These are phyloP conservation scores for Bombus polaris DNA, from an alignment of 1,140 invertebrate genomes.

Conservation along the genomic window DNA sequence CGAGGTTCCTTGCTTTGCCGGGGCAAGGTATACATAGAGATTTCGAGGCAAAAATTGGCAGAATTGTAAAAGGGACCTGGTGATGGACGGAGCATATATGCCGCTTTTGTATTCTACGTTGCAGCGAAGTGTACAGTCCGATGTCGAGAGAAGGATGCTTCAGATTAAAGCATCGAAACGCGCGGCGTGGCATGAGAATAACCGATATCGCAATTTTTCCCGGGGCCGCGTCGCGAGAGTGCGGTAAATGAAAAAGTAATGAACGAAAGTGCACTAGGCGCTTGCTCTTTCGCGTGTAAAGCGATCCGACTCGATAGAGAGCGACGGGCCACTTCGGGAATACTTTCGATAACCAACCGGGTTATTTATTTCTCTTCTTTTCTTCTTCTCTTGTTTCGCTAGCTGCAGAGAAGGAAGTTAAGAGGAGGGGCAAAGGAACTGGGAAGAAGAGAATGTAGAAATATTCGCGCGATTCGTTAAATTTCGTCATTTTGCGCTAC, in stretches of 20 bases:
- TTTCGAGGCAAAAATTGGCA: neutral
- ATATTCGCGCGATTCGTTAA: neutral
- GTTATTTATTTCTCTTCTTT: neutral
- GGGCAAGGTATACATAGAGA: no score
- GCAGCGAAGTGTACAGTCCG: neutral
- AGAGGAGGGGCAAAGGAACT: no score
- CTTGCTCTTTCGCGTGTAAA: neutral
- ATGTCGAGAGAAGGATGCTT: slow-evolving; percentile 13
- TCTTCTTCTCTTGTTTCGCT: neutral
- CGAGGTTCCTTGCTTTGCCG: neutral
- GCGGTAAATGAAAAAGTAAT: slow-evolving; percentile 44
- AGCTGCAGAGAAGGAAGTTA: no score
- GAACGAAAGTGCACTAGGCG: slow-evolving; percentile 31
- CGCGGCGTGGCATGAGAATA: neutral
- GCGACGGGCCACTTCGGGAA: neutral
- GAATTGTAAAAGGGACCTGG: neutral
- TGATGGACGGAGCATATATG: neutral
- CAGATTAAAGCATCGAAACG: slow-evolving; percentile 12
- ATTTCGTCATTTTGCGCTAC: neutral
- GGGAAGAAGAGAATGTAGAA: neutral
- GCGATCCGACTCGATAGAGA: slow-evolving; percentile 14
- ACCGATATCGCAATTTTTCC: slow-evolving; percentile 27
- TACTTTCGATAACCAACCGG: slow-evolving; percentile 12
- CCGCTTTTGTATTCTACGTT: no score
- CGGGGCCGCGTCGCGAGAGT: slow-evolving; percentile 13